phyloP scores from a whole-genome alignment of 2,113 vertebrate species.

The Pterophyllum scalare region DNA sequence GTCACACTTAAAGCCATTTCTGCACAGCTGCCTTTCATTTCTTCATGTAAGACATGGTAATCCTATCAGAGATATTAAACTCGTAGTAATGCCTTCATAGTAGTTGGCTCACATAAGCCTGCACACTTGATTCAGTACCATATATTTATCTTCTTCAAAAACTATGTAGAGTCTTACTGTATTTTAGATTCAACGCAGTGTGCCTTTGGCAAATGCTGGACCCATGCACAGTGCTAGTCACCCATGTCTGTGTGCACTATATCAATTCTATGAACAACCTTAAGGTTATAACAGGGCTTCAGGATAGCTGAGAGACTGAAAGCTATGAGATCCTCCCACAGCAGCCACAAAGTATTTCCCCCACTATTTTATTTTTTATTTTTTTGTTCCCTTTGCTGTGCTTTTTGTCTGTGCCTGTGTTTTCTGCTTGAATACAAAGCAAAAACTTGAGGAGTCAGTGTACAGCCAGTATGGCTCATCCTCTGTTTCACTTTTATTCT shows the following conservation, averaged over 20 bases:
- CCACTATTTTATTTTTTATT: background rate
- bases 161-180: background rate
- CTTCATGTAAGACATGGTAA: constrained; percentile 26
- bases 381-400: background rate
- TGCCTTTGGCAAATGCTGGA: constrained; percentile 11
- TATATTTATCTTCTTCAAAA: too few relatives aligned
- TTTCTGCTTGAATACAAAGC: constrained; percentile 29
- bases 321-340: constrained; percentile 30
- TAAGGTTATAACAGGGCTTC: constrained; percentile 56
- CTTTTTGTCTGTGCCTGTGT: constrained; percentile 7
- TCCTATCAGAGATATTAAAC: constrained; percentile 25
- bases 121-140: background rate
- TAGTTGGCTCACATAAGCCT: background rate
- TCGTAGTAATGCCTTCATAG: background rate
- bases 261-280: constrained; percentile 32
- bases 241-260: constrained; percentile 14
- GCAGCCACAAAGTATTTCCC: constrained; percentile 15
- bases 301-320: constrained; percentile 36
- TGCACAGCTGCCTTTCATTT: background rate
- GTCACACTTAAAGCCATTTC: background rate
- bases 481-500: background rate
- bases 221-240: background rate
- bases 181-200: background rate
- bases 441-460: constrained; percentile 19
- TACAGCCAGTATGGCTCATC: background rate